Conservation (phyloP, 2,113 vertebrate genomes). For the Carassius gibelio region DNA sequence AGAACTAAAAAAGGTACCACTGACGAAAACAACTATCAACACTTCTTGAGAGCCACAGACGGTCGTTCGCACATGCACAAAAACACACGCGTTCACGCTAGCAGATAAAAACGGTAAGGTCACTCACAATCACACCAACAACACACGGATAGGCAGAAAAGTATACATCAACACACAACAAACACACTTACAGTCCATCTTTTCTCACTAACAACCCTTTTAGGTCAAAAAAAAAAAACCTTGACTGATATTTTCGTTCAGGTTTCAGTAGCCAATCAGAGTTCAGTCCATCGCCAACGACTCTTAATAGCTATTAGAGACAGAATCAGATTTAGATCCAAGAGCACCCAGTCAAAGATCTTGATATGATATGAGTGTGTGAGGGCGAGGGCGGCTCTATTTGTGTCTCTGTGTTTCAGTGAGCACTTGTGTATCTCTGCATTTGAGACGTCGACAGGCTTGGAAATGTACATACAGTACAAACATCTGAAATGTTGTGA, state of each 20-base stretch:
- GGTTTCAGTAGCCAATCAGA: constrained; percentile 28
- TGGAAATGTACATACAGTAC: neutral
- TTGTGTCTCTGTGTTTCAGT: too few species aligned
- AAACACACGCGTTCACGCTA: constrained; percentile 43
- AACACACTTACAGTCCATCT: constrained; percentile 3
- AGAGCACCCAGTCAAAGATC: neutral
- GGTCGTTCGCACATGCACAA: constrained; percentile 51
- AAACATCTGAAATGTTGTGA: neutral
- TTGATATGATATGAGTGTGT: neutral
- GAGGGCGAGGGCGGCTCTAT: neutral
- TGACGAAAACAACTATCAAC: constrained; percentile 56
- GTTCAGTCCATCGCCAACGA: neutral
- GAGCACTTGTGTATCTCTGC: constrained; percentile 5
- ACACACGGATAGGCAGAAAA: constrained; percentile 52
- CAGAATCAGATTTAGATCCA: neutral
- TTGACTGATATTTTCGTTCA: constrained; percentile 35
- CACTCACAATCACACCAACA: constrained; percentile 56
- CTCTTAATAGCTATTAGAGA: neutral
- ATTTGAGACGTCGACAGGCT: constrained; percentile 1
- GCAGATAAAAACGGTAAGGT: constrained; percentile 53
- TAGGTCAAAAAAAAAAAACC: neutral
- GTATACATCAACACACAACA: constrained; percentile 39
- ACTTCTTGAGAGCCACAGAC: constrained; percentile 57
- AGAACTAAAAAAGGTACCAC: constrained; percentile 62
- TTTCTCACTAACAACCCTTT: constrained; percentile 39